Conservation (phyloP, 2,113 vertebrate genomes). For the Eptesicus fuscus region DNA sequence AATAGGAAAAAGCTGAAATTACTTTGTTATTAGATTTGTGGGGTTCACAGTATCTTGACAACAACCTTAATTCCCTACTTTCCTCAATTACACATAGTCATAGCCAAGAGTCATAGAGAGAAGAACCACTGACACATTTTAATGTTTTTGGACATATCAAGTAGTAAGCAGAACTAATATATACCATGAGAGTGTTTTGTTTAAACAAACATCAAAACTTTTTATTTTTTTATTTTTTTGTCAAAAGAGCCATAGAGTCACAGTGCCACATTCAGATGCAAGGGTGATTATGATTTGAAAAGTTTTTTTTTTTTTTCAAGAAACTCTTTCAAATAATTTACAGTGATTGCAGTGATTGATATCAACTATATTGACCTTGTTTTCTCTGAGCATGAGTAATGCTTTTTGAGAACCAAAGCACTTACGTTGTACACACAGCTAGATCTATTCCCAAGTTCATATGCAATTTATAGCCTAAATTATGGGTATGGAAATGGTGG, state of each 20-base stretch:
- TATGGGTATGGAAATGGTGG: background rate
- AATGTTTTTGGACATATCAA: background rate
- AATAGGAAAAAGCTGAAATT: background rate
- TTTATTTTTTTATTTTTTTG: background rate
- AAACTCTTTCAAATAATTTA: background rate
- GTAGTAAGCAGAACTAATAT: background rate
- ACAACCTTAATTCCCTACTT: background rate
- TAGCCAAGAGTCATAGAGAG: background rate
- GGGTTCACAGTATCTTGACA: background rate
- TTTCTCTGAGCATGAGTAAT: background rate
- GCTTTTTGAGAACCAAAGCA: background rate
- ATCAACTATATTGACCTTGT: background rate
- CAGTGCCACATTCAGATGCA: background rate
- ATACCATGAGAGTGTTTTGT: background rate
- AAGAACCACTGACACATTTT: background rate
- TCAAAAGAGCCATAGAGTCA: background rate
- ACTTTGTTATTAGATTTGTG: background rate
- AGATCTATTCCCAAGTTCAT: background rate
- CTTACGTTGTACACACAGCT: background rate
- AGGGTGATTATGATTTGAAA: background rate
- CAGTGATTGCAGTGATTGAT: background rate
- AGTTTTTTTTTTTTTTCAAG: background rate
- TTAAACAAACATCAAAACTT: background rate
- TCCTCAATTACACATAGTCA: background rate
- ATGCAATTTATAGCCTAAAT: background rate